Conservation (phyloP, 2,113 vertebrate genomes). For the Tragulus kanchil region DNA sequence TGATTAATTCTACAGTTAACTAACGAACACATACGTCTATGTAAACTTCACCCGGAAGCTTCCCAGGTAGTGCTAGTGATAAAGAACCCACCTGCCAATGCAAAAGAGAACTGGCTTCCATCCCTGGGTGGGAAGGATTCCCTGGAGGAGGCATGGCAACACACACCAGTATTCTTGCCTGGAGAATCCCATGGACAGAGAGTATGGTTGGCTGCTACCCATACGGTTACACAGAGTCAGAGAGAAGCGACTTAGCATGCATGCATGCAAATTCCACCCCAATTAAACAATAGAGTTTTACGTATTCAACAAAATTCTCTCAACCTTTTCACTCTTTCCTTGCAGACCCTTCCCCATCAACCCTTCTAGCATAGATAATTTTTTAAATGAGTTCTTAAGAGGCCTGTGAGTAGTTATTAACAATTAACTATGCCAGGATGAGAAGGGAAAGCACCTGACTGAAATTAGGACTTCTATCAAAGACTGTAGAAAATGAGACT, state of each 20-base stretch:
- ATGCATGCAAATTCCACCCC: neutral
- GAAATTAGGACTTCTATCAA: neutral
- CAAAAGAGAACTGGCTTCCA: no score
- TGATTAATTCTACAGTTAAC: neutral
- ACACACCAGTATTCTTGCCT: no score
- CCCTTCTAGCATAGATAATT: neutral
- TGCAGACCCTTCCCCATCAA: neutral
- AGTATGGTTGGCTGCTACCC: no score
- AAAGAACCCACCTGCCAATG: no score
- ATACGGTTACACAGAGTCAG: no score
- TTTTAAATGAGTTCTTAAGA: neutral
- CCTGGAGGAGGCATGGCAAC: no score
- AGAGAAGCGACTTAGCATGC: no score
- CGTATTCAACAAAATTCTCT: neutral
- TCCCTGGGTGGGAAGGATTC: no score
- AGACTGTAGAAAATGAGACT: neutral
- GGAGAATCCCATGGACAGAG: no score
- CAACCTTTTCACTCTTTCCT: neutral
- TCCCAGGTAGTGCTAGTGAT: no score
- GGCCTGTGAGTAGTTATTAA: neutral
- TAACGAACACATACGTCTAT: neutral
- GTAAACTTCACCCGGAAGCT: neutral
- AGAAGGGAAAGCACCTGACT: neutral
- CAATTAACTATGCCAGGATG: neutral
- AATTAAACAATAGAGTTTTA: neutral